Conservation (phyloP, 1,140 invertebrate genomes). For the Colletes gigas region DNA sequence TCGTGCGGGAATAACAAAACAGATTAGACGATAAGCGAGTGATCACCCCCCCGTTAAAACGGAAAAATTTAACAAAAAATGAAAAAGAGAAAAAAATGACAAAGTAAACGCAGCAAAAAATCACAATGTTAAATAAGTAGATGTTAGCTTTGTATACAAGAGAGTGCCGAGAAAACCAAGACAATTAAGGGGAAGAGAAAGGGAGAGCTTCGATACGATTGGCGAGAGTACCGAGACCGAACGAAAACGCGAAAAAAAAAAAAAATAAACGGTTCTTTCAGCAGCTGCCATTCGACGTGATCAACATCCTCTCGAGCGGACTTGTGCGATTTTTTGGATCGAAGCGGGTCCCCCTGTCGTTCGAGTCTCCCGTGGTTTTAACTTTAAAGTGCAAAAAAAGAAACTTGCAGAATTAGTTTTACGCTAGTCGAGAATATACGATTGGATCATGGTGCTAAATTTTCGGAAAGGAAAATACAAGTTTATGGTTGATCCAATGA, state of each 20-base stretch:
- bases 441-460: too few relatives aligned
- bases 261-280: conserved; percentile 48
- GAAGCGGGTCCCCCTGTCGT: conserved; percentile 4
- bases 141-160: conserved; percentile 74
- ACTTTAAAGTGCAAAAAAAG: too few relatives aligned
- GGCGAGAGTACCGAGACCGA: conserved; percentile 32
- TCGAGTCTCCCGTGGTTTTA: background rate
- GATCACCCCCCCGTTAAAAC: background rate
- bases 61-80: conserved; percentile 27
- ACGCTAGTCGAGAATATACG: too few relatives aligned
- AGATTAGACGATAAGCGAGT: conserved; percentile 52
- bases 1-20: conserved; percentile 27
- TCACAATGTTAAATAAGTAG: conserved; percentile 62
- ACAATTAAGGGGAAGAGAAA: conserved; percentile 36
- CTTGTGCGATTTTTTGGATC: conserved; percentile 70
- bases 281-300: conserved; percentile 66
- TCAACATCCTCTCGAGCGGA: conserved; percentile 63
- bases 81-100: conserved; percentile 19
- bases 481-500: too few relatives aligned
- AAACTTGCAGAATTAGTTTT: too few relatives aligned
- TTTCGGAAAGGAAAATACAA: too few relatives aligned
- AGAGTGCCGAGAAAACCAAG: conserved; percentile 47
- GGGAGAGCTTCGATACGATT: conserved; percentile 39
- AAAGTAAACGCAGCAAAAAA: conserved; percentile 43
- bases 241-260: conserved; percentile 13